These are phyloP conservation scores for Gambusia yucatana DNA, from an alignment of 2,797 vertebrate genomes.

Conservation along the genomic window DNA sequence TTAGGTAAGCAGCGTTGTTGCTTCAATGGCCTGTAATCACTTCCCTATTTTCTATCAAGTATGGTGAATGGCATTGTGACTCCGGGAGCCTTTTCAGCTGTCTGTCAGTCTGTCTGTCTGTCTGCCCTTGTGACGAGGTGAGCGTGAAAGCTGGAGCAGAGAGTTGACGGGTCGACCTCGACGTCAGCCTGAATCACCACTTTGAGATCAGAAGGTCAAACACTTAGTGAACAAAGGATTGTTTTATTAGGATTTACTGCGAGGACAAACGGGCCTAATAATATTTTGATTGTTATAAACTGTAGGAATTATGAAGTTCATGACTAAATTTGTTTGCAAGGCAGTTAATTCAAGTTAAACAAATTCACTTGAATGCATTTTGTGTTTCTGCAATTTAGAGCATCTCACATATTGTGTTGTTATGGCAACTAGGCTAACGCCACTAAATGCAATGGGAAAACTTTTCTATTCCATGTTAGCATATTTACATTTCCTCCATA, in stretches of 20 bases:
- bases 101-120: slow-evolving; percentile 63
- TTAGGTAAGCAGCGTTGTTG: slow-evolving; percentile 62
- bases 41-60: slow-evolving; percentile 73
- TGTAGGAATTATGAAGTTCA: neutral
- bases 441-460: neutral
- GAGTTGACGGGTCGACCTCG: slow-evolving; percentile 59
- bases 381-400: neutral
- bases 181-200: slow-evolving; percentile 42
- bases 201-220: slow-evolving; percentile 37
- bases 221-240: slow-evolving; percentile 1
- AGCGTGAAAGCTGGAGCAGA: slow-evolving; percentile 43
- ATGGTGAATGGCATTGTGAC: slow-evolving; percentile 66
- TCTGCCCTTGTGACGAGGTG: slow-evolving; percentile 41
- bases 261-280: neutral
- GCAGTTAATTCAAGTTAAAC: neutral
- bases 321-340: neutral
- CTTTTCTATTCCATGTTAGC: neutral
- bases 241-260: neutral
- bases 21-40: slow-evolving; percentile 75
- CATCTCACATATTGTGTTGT: neutral
- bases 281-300: neutral
- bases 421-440: neutral
- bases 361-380: neutral
- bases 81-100: slow-evolving; percentile 65
- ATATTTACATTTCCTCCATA: neutral